These are phyloP conservation scores for Hirtodrosophila histrioides DNA, from an alignment of 2,888 invertebrate genomes.

Conservation along the genomic window DNA sequence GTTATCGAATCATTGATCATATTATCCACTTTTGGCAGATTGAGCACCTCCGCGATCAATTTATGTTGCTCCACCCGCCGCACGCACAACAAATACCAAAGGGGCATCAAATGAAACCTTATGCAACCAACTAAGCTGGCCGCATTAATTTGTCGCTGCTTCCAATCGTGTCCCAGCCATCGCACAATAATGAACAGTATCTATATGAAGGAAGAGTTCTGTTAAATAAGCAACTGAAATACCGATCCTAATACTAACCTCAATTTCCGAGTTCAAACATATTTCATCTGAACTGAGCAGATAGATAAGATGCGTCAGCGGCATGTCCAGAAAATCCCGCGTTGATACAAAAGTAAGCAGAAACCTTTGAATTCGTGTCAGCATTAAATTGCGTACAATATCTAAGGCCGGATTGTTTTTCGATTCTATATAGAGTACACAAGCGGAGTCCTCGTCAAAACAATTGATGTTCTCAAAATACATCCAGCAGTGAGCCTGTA, in stretches of 20 bases:
- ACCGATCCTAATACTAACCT: constrained; percentile 44
- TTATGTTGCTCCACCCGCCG: constrained; percentile 41
- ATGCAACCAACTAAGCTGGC: constrained; percentile 88
- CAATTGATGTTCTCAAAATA: constrained; percentile 89
- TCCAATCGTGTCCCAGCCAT: constrained; percentile 91
- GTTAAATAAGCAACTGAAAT: constrained; percentile 25
- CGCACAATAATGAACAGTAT: constrained; percentile 91
- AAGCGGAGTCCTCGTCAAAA: constrained; percentile 88
- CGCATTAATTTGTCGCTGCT: constrained; percentile 85
- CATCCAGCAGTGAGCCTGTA: constrained; percentile 86
- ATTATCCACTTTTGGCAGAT: constrained; percentile 89
- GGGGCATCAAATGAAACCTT: constrained; percentile 90
- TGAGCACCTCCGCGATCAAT: constrained; percentile 85
- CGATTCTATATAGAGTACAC: constrained; percentile 84
- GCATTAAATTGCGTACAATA: constrained; percentile 75
- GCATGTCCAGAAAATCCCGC: constrained; percentile 88
- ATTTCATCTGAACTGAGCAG: constrained; percentile 90
- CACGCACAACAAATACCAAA: constrained; percentile 90
- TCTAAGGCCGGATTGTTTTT: constrained; percentile 82
- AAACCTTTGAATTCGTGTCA: constrained; percentile 90
- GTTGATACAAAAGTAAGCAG: constrained; percentile 91
- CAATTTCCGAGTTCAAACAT: constrained; percentile 88
- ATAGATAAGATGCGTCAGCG: constrained; percentile 87
- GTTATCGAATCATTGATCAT: constrained; percentile 85
- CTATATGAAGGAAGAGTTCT: constrained; percentile 76